Conservation (phyloP, 2,888 invertebrate genomes). For the Blomia tropicalis region DNA sequence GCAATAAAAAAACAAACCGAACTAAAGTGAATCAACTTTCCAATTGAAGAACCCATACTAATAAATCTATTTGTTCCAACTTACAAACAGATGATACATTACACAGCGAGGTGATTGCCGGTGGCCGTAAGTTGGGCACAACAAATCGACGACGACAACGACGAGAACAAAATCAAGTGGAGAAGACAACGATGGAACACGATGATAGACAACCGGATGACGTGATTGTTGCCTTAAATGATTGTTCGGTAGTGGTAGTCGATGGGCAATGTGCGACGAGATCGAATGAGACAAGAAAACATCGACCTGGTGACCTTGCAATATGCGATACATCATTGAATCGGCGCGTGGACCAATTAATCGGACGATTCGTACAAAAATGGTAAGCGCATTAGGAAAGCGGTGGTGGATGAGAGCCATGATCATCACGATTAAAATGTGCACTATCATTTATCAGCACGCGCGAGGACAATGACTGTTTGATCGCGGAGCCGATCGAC, state of each 20-base stretch:
- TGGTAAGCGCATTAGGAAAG: not conserved
- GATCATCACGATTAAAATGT: too few species aligned
- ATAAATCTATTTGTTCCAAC: too few species aligned
- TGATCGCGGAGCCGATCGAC: not conserved
- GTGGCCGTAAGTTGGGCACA: conserved; percentile 5
- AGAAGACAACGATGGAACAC: not conserved
- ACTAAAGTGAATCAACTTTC: too few species aligned
- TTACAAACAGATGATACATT: too few species aligned
- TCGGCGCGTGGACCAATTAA: not conserved
- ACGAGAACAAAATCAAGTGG: not conserved
- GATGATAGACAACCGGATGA: too few species aligned
- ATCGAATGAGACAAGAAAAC: not conserved
- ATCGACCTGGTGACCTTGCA: conserved; percentile 14
- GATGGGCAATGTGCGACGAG: too few species aligned
- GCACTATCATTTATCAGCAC: too few species aligned
- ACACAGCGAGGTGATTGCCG: not conserved
- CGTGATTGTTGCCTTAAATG: not conserved
- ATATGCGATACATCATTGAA: not conserved
- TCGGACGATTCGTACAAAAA: not conserved
- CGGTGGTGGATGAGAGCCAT: too few species aligned
- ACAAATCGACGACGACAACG: not conserved
- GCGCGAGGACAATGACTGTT: not conserved
- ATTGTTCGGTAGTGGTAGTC: not conserved
- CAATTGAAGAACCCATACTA: too few species aligned
- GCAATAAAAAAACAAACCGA: too few species aligned